Conservation (phyloP, 2,888 invertebrate species). For the Hyppa rectilinea region DNA sequence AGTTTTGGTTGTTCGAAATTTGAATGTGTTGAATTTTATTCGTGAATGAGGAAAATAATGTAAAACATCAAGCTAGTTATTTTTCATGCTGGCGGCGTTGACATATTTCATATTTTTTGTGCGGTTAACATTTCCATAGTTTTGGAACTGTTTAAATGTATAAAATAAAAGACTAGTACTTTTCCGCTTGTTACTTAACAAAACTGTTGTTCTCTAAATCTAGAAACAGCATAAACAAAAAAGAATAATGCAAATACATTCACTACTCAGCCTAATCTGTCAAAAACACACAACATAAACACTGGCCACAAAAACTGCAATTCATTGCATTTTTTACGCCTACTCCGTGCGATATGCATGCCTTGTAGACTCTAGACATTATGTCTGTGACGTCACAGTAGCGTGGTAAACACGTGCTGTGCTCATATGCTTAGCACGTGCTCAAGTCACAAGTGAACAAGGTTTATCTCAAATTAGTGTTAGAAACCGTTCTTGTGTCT, state of each 20-base stretch:
- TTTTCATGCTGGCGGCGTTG: background rate
- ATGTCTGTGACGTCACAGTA: conserved; percentile 45
- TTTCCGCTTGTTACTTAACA: background rate
- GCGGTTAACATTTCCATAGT: background rate
- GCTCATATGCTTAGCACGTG: conserved; percentile 51
- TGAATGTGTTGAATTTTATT: conserved; percentile 43
- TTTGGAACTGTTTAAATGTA: background rate
- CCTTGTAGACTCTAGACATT: conserved; percentile 34
- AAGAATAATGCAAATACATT: background rate
- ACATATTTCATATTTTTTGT: background rate
- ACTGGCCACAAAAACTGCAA: conserved; percentile 41
- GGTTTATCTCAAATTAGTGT: conserved; percentile 44
- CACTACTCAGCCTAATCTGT: conserved; percentile 34
- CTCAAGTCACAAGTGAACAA: conserved; percentile 32
- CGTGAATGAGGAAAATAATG: conserved; percentile 2
- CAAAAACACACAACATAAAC: conserved; percentile 36
- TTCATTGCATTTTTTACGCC: conserved; percentile 33
- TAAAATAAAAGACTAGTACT: too few species aligned
- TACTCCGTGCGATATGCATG: conserved; percentile 31
- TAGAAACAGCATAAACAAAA: background rate
- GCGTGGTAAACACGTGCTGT: conserved; percentile 50
- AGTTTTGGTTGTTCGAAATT: conserved; percentile 53
- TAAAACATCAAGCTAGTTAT: background rate
- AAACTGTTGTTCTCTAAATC: background rate
- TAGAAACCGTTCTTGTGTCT: too few species aligned